phyloP scores from a whole-genome alignment of 1,140 invertebrate genomes.

The Onthophagus taurus region DNA sequence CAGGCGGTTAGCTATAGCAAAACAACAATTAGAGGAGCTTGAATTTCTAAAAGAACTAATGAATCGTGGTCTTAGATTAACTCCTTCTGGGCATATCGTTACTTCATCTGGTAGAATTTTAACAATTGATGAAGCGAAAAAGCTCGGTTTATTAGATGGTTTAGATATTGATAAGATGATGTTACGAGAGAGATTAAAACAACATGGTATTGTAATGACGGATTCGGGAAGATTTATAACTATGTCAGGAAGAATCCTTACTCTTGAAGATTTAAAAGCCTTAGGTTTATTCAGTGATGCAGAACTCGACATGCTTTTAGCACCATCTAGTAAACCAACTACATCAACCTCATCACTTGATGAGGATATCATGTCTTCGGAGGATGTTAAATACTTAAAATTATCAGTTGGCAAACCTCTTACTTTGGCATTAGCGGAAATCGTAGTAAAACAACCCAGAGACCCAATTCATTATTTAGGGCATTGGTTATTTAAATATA shows the following conservation, averaged over 20 bases:
- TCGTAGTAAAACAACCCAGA: conserved; percentile 31
- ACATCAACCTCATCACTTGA: too few species aligned
- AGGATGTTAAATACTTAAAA: conserved; percentile 35
- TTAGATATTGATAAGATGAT: conserved; percentile 14
- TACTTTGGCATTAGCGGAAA: conserved; percentile 35
- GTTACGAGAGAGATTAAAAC: too few species aligned
- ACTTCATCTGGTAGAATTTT: conserved; percentile 15
- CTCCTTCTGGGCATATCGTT: conserved; percentile 16
- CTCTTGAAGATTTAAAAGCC: conserved; percentile 12
- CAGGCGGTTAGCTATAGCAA: neutral
- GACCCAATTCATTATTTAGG: conserved; percentile 38
- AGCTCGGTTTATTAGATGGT: conserved; percentile 14
- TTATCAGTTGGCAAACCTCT: conserved; percentile 31
- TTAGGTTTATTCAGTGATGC: conserved; percentile 15
- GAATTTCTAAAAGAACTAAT: neutral
- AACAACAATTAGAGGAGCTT: neutral
- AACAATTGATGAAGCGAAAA: conserved; percentile 13
- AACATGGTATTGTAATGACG: neutral
- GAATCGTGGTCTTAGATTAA: conserved; percentile 11
- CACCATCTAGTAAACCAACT: too few species aligned
- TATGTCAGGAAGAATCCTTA: conserved; percentile 12
- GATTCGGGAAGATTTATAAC: conserved; percentile 18
- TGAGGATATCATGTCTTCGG: conserved; percentile 26
- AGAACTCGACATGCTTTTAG: conserved; percentile 7
- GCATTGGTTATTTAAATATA: conserved; percentile 37